phyloP scores from a whole-genome alignment of 2,113 vertebrate genomes.

The Pteruthius melanotis region DNA sequence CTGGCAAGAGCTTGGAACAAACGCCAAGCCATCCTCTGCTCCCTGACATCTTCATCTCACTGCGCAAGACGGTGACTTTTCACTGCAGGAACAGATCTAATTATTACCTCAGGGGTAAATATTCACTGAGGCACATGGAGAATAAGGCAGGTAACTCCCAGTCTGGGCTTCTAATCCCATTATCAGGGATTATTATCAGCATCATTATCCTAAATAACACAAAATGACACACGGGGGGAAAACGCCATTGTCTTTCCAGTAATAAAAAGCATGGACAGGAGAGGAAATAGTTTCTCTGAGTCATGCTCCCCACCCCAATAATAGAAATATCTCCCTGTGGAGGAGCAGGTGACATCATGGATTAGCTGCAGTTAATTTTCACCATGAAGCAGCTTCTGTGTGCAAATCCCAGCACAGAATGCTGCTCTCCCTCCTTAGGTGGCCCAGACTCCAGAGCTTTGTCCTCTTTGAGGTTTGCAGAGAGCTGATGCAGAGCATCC shows the following conservation, averaged over 20 bases:
- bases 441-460: background rate
- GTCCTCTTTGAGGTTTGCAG: background rate
- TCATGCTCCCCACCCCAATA: slow-evolving; percentile 36
- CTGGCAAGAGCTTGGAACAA: background rate
- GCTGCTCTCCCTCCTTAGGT: background rate
- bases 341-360: background rate
- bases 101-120: slow-evolving; percentile 45
- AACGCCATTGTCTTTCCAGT: background rate
- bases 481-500: background rate
- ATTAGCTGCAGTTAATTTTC: background rate
- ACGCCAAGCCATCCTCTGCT: background rate
- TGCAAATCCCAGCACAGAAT: background rate
- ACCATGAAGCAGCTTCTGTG: background rate
- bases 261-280: background rate
- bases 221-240: background rate
- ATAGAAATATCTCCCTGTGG: background rate
- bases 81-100: background rate
- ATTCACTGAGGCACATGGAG: background rate
- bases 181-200: slow-evolving; percentile 27
- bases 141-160: slow-evolving; percentile 21
- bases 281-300: slow-evolving; percentile 49
- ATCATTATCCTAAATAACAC: slow-evolving; percentile 20
- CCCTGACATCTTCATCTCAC: background rate
- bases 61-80: background rate
- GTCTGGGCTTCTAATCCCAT: slow-evolving; percentile 34